phyloP scores from a whole-genome alignment of 35 echinoderm and acorn worm species.

The Patiria miniata region DNA sequence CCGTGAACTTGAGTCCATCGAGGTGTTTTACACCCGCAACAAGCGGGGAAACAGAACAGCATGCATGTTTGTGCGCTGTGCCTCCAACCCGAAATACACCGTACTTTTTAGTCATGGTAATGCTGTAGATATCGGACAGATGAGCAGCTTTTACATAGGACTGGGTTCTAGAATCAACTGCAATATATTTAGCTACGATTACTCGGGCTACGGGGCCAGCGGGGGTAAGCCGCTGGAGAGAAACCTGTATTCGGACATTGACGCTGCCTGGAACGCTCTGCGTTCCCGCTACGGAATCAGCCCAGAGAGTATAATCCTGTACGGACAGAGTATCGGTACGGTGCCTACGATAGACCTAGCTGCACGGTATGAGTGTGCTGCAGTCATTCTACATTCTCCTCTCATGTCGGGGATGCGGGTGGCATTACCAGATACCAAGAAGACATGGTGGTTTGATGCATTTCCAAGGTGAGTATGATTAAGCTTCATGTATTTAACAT shows the following conservation, averaged over 20 bases:
- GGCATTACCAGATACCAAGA: conserved; percentile 96
- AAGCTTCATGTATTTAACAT: background rate
- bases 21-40: conserved; percentile 96
- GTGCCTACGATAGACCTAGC: conserved; percentile 98
- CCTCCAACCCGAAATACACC: conserved; percentile 92
- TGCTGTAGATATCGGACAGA: conserved; percentile 99
- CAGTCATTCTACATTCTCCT: conserved; percentile 99
- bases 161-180: conserved; percentile 97
- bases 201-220: conserved; percentile 85
- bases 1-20: conserved; percentile 97
- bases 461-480: conserved; percentile 97
- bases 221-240: conserved; percentile 92
- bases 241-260: conserved; percentile 98
- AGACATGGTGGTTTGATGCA: conserved; percentile 99
- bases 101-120: conserved; percentile 98
- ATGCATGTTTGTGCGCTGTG: conserved; percentile 98
- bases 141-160: conserved; percentile 99
- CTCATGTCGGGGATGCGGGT: conserved; percentile 99
- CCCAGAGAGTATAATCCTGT: conserved; percentile 95
- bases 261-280: conserved; percentile 93
- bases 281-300: conserved; percentile 93
- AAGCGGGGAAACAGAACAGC: conserved; percentile 98
- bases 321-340: conserved; percentile 99
- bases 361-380: conserved; percentile 96
- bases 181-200: conserved; percentile 98